Percentiles rank a stretch among this genome's conserved stretches.
phyloP scores from a whole-genome alignment of 2,797 vertebrate species.

The Lepus oiostolus region DNA sequence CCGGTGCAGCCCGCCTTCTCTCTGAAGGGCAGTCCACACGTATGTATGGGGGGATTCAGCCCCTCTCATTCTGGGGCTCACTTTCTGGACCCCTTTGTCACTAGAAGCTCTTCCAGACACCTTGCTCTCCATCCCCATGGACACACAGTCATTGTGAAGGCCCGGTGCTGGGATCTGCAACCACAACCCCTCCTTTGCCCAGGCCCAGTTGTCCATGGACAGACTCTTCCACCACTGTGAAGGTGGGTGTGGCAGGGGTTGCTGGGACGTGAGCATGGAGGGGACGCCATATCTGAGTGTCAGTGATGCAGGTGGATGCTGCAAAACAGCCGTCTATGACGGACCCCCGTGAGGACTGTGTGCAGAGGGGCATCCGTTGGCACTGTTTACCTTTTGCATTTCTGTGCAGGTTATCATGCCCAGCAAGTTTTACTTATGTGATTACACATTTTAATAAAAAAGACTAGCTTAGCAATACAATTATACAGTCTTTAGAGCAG shows the following conservation, averaged over 20 bases:
- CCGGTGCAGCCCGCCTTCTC: background rate
- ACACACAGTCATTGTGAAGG: background rate
- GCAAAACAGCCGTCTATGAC: background rate
- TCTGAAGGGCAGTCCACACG: background rate
- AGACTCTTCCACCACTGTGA: background rate
- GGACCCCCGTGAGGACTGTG: background rate
- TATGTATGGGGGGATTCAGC: background rate
- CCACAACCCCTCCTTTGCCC: background rate
- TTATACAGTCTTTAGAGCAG: slow-evolving; percentile 22
- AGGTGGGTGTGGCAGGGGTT: background rate
- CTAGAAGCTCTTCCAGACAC: background rate
- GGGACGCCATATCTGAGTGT: background rate
- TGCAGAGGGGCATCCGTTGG: background rate
- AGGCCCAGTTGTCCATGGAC: background rate
- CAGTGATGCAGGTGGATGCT: background rate
- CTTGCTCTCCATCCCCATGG: background rate
- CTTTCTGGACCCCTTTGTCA: background rate
- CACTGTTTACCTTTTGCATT: background rate
- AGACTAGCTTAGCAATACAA: background rate
- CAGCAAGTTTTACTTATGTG: slow-evolving; percentile 42
- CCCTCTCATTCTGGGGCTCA: background rate
- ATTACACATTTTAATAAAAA: slow-evolving; percentile 44
- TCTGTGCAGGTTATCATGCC: background rate
- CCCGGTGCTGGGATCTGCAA: background rate
- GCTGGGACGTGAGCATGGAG: background rate